A percentile compares a stretch with the other conserved stretches of the same genome.
Evolutionary conservation across 2,797 vertebrate genomes (phyloP).

Genomic region (Acipenser transmontanus): DNA sequence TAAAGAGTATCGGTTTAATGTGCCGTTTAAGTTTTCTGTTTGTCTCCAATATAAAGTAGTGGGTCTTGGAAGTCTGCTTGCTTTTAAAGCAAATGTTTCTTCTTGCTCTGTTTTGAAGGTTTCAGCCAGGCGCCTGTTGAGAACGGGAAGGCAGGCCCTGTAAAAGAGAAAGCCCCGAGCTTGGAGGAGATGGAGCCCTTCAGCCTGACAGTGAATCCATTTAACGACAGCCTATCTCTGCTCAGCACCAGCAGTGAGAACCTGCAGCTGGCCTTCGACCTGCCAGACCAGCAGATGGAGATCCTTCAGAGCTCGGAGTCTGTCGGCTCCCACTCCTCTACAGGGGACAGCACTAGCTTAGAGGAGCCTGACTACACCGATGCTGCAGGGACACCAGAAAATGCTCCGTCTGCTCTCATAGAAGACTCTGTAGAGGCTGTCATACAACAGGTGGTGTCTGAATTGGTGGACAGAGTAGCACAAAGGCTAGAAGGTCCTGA

Average conservation of each 20-base stretch:
- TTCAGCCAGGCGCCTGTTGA: slow-evolving; percentile 58
- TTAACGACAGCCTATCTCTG: slow-evolving; percentile 90
- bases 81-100: too few species aligned
- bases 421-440: slow-evolving; percentile 71
- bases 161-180: slow-evolving; percentile 56
- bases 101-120: slow-evolving; percentile 37
- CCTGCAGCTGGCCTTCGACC: slow-evolving; percentile 79
- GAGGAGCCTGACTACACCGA: slow-evolving; percentile 73
- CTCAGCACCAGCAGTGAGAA: slow-evolving; percentile 95
- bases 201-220: slow-evolving; percentile 90
- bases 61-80: too few species aligned
- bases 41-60: too few species aligned
- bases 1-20: too few species aligned
- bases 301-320: slow-evolving; percentile 81
- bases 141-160: slow-evolving; percentile 44
- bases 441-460: slow-evolving; percentile 74
- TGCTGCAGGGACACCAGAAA: slow-evolving; percentile 38
- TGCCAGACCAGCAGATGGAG: slow-evolving; percentile 79
- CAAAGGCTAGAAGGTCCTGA: slow-evolving; percentile 55
- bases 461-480: slow-evolving; percentile 77
- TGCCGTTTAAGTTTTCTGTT: too few species aligned
- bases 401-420: slow-evolving; percentile 29
- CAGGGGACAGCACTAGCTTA: slow-evolving; percentile 80
- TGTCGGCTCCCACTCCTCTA: slow-evolving; percentile 81
- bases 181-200: slow-evolving; percentile 93